Evolutionary conservation across 2,113 vertebrate genomes (phyloP).

Genomic region (Serinus canaria): DNA sequence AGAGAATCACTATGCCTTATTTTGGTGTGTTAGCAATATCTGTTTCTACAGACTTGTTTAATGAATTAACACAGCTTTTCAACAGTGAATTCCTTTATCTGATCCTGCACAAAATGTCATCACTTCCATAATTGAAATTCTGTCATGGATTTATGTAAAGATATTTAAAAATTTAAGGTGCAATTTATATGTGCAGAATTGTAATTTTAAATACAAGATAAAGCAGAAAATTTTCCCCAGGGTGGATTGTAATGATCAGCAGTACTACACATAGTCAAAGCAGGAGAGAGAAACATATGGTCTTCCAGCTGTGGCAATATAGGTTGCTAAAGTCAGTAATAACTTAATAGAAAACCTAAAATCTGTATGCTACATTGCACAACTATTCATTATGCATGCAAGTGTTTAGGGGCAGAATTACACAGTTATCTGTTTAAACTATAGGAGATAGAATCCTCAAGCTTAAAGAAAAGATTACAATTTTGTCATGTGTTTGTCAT

Average conservation of each 20-base stretch:
- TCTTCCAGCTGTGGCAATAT: not conserved
- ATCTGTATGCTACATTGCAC: not conserved
- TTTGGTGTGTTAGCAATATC: not conserved
- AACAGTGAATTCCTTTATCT: not conserved
- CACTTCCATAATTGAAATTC: not conserved
- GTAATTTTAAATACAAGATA: not conserved
- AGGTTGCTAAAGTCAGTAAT: not conserved
- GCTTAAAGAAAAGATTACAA: not conserved
- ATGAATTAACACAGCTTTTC: not conserved
- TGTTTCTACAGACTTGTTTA: not conserved
- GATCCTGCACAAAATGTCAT: not conserved
- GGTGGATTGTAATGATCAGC: not conserved
- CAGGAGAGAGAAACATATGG: not conserved
- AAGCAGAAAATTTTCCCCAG: fast-evolving
- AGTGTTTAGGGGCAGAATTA: not conserved
- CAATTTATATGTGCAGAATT: not conserved
- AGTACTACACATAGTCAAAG: not conserved
- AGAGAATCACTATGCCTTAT: not conserved
- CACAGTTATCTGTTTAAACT: not conserved
- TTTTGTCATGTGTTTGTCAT: fast-evolving
- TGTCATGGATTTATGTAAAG: not conserved
- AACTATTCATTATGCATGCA: not conserved
- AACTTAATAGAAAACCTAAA: not conserved
- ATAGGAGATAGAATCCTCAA: not conserved
- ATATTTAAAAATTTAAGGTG: not conserved